Conservation (phyloP, 2,113 vertebrate genomes). For the Dunckerocampus dactyliophorus region DNA sequence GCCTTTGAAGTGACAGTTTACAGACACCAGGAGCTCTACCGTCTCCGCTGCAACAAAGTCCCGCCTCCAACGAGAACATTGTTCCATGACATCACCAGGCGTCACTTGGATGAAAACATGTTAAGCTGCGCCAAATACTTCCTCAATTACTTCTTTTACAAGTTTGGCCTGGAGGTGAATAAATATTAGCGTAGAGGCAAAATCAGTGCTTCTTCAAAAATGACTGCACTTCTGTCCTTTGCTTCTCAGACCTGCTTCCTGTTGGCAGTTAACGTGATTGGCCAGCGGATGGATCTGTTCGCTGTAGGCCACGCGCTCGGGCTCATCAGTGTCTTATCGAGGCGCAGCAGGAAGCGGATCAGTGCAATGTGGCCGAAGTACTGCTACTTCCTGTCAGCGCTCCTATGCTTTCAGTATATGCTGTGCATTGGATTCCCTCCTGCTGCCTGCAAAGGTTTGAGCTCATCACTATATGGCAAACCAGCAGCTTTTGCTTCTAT, state of each 20-base stretch:
- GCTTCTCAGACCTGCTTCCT: constrained; percentile 85
- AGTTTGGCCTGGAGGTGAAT: constrained; percentile 91
- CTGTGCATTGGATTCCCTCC: constrained; percentile 92
- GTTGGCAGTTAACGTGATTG: constrained; percentile 89
- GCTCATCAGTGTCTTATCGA: constrained; percentile 82
- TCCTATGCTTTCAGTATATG: constrained; percentile 87
- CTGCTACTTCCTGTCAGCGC: constrained; percentile 87
- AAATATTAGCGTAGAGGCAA: not conserved
- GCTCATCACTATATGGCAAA: not conserved
- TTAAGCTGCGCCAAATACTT: constrained; percentile 90
- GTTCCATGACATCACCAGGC: constrained; percentile 88
- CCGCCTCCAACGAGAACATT: constrained; percentile 83
- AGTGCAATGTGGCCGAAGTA: constrained; percentile 87
- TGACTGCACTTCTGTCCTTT: not conserved
- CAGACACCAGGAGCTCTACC: constrained; percentile 88
- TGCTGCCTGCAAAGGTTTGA: constrained; percentile 80
- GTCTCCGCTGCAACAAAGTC: constrained; percentile 79
- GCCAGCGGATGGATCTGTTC: constrained; percentile 94
- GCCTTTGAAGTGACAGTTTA: constrained; percentile 94
- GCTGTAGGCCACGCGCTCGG: constrained; percentile 90
- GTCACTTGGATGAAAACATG: constrained; percentile 84
- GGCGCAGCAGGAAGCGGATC: constrained; percentile 85
- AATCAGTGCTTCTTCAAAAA: not conserved
- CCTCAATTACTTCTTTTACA: constrained; percentile 95
- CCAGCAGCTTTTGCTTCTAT: not conserved